Conservation (phyloP, 2,113 vertebrate genomes). For the Dascyllus trimaculatus region DNA sequence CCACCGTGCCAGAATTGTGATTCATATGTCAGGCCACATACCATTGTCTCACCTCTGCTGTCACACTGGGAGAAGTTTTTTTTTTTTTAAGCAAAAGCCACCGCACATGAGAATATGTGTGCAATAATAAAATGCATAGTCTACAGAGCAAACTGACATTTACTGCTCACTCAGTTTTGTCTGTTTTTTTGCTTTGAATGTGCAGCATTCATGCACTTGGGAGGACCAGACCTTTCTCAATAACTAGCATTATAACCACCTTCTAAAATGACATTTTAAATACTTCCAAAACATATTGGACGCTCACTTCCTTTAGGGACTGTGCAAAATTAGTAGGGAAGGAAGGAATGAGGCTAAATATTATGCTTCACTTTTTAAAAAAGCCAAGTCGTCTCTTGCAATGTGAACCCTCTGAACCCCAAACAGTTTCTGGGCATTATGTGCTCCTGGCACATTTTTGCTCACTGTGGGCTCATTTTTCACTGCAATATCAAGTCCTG, state of each 20-base stretch:
- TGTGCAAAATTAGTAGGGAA: not conserved
- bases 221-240: constrained; percentile 46
- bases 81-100: constrained; percentile 1
- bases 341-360: not conserved
- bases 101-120: constrained; percentile 17
- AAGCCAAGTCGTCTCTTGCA: not conserved
- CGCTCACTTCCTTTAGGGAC: constrained; percentile 4
- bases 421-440: too few species aligned
- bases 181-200: constrained; percentile 25
- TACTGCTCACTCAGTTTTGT: constrained; percentile 35
- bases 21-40: constrained; percentile 35
- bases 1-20: constrained; percentile 18
- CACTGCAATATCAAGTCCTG: too few species aligned
- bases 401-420: too few species aligned
- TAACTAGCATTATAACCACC: constrained; percentile 46
- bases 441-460: too few species aligned
- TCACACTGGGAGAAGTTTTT: not conserved
- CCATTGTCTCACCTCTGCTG: constrained; percentile 44
- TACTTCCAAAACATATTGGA: not conserved
- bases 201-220: constrained; percentile 35
- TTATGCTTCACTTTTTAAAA: not conserved
- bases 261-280: constrained; percentile 27
- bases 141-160: constrained; percentile 60
- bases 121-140: constrained; percentile 51
- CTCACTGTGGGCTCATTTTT: too few species aligned